Evolutionary conservation across 2,888 invertebrate genomes (phyloP).

Genomic region (Heliconius ismenius): DNA sequence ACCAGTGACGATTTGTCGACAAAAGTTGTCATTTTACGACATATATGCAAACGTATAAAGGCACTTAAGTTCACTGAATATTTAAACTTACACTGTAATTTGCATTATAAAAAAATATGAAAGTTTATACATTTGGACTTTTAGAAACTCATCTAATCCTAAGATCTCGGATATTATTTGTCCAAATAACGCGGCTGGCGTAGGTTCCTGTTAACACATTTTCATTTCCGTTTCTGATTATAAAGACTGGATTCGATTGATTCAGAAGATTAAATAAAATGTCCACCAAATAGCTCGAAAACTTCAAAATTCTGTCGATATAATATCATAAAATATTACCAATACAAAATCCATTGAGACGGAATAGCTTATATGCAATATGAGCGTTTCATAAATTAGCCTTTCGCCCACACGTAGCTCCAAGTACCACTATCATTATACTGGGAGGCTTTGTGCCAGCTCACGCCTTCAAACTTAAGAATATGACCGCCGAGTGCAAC

Average conservation of each 20-base stretch:
- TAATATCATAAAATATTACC: slow-evolving; percentile 29
- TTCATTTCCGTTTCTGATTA: not conserved
- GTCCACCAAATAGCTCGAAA: not conserved
- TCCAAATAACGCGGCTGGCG: not conserved
- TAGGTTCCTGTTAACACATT: not conserved
- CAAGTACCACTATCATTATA: slow-evolving; percentile 41
- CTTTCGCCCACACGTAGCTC: slow-evolving; percentile 61
- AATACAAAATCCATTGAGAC: slow-evolving; percentile 28
- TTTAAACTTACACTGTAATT: not conserved
- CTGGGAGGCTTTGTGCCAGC: slow-evolving; percentile 43
- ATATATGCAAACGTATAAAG: not conserved
- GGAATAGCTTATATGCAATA: slow-evolving; percentile 41
- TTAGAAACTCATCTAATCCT: not conserved
- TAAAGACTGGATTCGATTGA: not conserved
- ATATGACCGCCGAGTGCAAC: slow-evolving; percentile 37
- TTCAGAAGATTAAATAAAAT: not conserved
- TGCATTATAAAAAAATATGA: not conserved
- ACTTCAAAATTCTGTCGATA: not conserved
- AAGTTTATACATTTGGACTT: not conserved
- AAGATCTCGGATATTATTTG: not conserved
- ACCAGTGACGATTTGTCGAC: not conserved
- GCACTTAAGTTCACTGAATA: not conserved
- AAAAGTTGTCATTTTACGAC: not conserved
- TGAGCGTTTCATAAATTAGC: slow-evolving; percentile 55
- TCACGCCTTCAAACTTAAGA: slow-evolving; percentile 42